Evolutionary conservation across 2,888 invertebrate species (phyloP), one percentile per base, ranked within the genome.

Genomic region (Physocephala rufipes): DNA sequence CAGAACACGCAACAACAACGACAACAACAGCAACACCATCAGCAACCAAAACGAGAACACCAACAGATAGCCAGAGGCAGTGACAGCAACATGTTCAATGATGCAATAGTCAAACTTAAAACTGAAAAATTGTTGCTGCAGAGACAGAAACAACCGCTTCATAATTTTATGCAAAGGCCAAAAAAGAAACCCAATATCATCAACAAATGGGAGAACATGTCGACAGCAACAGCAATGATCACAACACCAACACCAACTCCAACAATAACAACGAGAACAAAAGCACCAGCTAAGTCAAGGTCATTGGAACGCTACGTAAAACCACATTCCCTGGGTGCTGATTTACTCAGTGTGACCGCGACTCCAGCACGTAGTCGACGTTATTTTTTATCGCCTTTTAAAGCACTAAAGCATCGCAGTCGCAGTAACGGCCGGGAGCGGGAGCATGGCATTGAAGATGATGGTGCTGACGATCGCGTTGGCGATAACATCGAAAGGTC

Each of bases 241-340:
- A 7, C 68, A 68, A 49, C 26, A 47, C 3, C 21, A n/a, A 15
- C 19, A 30, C 7, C 71, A 43, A 53, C 64, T 15, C 30, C 59
- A 43, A 30, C 16, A 19, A 43, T 63, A 30, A 30, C 67, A 61
- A 59, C 73, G 73, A 64, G 62, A 47, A 63, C 71, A 70, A n/a
- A 71, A 65, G 36, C 73, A 61, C 24, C 59, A 19, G 47, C 47
- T 61, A 83, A 84, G 79, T 83, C 83, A 82, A 83, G 83, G 81
- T 83, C 83, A 73, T 78, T 83, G 76, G 83, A 83, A 76, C 82
- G 83, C 43, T 83, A 83, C 73, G 76, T 77, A 5, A 82, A 83
- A 53, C 81, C 79, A 55, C 80, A 80, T 7, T 79, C 78, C 2
- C 59, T 76, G 59, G 71, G 47, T 73, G 74, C 59, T 53, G 53